These are phyloP conservation scores for Augochlorella aurata DNA, from an alignment of 2,888 invertebrate species.

Conservation along the genomic window DNA sequence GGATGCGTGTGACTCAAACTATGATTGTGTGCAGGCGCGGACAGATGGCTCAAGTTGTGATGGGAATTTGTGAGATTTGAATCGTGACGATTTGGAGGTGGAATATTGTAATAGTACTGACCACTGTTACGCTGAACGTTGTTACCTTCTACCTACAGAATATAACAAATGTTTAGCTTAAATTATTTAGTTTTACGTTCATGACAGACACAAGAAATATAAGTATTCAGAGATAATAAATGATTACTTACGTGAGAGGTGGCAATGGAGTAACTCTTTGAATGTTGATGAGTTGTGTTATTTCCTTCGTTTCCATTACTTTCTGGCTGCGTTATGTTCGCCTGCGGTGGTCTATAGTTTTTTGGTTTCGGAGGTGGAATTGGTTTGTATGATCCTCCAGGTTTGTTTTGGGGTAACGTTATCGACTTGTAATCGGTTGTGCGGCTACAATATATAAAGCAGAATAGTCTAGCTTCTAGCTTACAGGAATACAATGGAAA, in stretches of 20 bases:
- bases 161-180: not conserved
- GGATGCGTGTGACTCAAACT: constrained; percentile 79
- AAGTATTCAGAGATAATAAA: not conserved
- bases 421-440: constrained; percentile 80
- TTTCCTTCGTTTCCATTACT: constrained; percentile 77
- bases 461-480: constrained; percentile 75
- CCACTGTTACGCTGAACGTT: constrained; percentile 83
- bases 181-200: not conserved
- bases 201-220: not conserved
- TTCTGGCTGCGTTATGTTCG: constrained; percentile 76
- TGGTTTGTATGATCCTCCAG: constrained; percentile 88
- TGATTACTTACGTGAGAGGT: constrained; percentile 77
- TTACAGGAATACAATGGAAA: constrained; percentile 63
- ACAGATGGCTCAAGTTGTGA: constrained; percentile 74
- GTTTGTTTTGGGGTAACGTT: constrained; percentile 75
- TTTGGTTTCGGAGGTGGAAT: constrained; percentile 96
- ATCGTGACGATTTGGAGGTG: constrained; percentile 76
- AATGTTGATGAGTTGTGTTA: constrained; percentile 81
- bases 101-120: constrained; percentile 84
- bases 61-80: constrained; percentile 75
- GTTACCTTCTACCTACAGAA: constrained; percentile 81
- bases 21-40: constrained; percentile 75
- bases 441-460: constrained; percentile 74
- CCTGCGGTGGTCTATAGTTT: constrained; percentile 91
- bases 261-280: constrained; percentile 83